A percentile compares a stretch with the other conserved stretches of the same genome.
These are phyloP conservation scores for Seira ritae DNA, from an alignment of 2,888 invertebrate species.

Conservation along the genomic window DNA sequence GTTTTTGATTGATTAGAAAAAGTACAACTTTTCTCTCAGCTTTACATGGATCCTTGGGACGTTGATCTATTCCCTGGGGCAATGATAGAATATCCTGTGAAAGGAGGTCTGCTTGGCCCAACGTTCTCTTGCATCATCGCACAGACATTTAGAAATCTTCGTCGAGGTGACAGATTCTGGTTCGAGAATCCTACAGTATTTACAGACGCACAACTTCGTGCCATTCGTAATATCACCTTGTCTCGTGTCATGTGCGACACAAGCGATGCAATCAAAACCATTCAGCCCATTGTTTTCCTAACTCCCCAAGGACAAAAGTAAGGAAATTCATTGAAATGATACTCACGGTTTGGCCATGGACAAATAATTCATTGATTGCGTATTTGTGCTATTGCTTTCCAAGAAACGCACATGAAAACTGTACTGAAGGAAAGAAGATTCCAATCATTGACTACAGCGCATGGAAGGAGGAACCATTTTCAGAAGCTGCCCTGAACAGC, in stretches of 20 bases:
- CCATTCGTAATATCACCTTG: slow-evolving; percentile 83
- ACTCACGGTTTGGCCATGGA: too few species aligned
- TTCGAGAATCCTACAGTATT: slow-evolving; percentile 78
- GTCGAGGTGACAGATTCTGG: slow-evolving; percentile 78
- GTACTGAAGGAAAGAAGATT: slow-evolving; percentile 60
- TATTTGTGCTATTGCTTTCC: not conserved
- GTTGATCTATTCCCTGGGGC: slow-evolving; percentile 76
- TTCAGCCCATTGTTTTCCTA: slow-evolving; percentile 85
- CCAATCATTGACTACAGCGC: slow-evolving; percentile 60
- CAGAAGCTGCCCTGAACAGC: slow-evolving; percentile 53
- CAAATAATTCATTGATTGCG: too few species aligned
- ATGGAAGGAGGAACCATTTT: slow-evolving; percentile 67
- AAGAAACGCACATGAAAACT: slow-evolving; percentile 69
- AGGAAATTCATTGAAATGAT: slow-evolving; percentile 25
- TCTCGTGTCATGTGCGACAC: slow-evolving; percentile 85
- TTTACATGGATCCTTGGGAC: slow-evolving; percentile 72
- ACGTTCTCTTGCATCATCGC: slow-evolving; percentile 79
- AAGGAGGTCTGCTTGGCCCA: slow-evolving; percentile 76
- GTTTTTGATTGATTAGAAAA: slow-evolving; percentile 57
- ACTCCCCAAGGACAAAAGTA: slow-evolving; percentile 78
- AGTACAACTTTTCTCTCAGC: slow-evolving; percentile 66
- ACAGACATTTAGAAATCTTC: slow-evolving; percentile 76
- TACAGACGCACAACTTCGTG: slow-evolving; percentile 85
- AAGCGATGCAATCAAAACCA: slow-evolving; percentile 81
- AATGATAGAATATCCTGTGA: slow-evolving; percentile 76